Conservation (phyloP, 2,888 invertebrate species). For the Drosophila borborema region DNA sequence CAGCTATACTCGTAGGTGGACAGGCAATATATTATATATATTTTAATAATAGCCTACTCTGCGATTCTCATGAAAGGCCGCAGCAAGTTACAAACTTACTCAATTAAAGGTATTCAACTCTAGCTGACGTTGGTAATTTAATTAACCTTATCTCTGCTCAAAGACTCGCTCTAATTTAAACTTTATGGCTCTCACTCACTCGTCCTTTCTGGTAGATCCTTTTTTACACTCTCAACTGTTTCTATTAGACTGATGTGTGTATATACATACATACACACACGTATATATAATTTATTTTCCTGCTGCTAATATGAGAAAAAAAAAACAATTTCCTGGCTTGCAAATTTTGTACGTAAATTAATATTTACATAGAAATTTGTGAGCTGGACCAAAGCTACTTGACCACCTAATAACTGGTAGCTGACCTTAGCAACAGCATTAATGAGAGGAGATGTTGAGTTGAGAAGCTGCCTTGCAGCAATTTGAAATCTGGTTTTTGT, state of each 20-base stretch:
- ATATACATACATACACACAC: background rate
- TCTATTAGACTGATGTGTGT: slow-evolving; percentile 3
- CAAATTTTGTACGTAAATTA: background rate
- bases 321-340: background rate
- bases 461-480: background rate
- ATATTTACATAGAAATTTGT: background rate
- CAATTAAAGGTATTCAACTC: background rate
- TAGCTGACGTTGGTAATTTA: slow-evolving; percentile 4
- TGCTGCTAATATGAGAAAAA: background rate
- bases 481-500: background rate
- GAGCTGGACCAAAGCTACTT: background rate
- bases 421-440: background rate
- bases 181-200: background rate
- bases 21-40: background rate
- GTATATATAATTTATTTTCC: background rate
- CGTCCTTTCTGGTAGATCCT: background rate
- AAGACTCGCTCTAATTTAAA: background rate
- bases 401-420: background rate
- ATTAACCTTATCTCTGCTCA: slow-evolving; percentile 14
- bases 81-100: background rate
- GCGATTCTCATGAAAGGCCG: slow-evolving; percentile 1
- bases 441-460: background rate
- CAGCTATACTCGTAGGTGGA: background rate
- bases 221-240: background rate
- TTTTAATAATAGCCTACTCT: background rate